These are phyloP conservation scores for Musca vetustissima DNA, from an alignment of 1,140 invertebrate species.

Conservation along the genomic window DNA sequence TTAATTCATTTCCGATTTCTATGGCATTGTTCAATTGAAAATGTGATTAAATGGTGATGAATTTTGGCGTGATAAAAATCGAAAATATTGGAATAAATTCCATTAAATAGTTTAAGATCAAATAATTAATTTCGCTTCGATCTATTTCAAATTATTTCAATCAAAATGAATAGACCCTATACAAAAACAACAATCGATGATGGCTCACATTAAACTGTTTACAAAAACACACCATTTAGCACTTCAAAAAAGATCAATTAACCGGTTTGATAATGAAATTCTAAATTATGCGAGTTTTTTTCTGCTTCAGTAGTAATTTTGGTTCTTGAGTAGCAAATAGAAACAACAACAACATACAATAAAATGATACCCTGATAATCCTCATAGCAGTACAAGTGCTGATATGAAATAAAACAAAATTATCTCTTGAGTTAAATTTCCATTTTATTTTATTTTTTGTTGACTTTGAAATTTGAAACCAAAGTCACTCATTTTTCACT, in stretches of 20 bases:
- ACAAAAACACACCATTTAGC: background rate
- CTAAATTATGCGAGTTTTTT: conserved; percentile 3
- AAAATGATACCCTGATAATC: background rate
- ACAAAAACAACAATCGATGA: background rate
- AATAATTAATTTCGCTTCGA: too few relatives aligned
- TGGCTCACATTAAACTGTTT: background rate
- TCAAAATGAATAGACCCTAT: background rate
- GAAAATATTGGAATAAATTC: too few relatives aligned
- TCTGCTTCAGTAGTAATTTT: conserved; percentile 7
- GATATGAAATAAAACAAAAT: conserved; percentile 6
- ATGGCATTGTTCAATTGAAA: too few relatives aligned
- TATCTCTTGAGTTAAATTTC: conserved; percentile 6
- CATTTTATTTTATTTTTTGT: too few relatives aligned
- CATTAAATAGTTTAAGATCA: too few relatives aligned
- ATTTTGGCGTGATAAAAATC: too few relatives aligned
- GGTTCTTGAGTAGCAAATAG: background rate
- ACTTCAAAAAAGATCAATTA: conserved; percentile 9
- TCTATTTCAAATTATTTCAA: background rate
- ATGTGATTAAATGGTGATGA: too few relatives aligned
- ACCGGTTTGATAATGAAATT: conserved; percentile 17
- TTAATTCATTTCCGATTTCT: too few relatives aligned
- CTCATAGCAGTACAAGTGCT: background rate
- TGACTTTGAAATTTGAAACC: background rate
- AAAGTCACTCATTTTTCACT: background rate
- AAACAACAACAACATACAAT: background rate